phyloP scores from a whole-genome alignment of 2,888 invertebrate species.

The Oscheius onirici region DNA sequence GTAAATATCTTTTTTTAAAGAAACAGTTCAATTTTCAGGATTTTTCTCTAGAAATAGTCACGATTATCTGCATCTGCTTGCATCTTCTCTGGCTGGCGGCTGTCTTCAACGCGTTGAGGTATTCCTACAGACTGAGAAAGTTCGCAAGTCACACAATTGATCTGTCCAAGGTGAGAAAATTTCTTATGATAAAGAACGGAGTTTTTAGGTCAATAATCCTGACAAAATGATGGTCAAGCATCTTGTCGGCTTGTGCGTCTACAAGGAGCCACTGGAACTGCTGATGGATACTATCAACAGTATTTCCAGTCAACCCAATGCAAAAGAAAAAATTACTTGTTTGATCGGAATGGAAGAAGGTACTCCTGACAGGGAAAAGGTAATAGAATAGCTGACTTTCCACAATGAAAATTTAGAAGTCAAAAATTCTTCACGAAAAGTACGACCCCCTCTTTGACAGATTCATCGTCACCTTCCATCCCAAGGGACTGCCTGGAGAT shows the following conservation, averaged over 20 bases:
- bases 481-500: constrained; percentile 63
- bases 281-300: constrained; percentile 63
- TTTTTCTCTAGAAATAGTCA: constrained; percentile 60
- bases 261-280: constrained; percentile 62
- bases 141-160: constrained; percentile 56
- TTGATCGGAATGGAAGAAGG: constrained; percentile 65
- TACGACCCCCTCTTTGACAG: constrained; percentile 60
- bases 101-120: constrained; percentile 59
- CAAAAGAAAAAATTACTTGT: constrained; percentile 57
- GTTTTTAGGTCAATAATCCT: constrained; percentile 47
- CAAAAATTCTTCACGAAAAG: constrained; percentile 47
- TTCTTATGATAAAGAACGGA: neutral
- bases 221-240: constrained; percentile 49
- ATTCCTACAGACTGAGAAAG: constrained; percentile 49
- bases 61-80: constrained; percentile 55
- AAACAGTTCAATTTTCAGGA: constrained; percentile 37
- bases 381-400: constrained; percentile 3
- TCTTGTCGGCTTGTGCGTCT: constrained; percentile 56
- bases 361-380: constrained; percentile 64
- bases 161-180: constrained; percentile 40
- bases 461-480: constrained; percentile 66
- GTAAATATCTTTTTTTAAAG: constrained; percentile 22
- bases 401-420: constrained; percentile 46
- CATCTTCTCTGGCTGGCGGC: constrained; percentile 61
- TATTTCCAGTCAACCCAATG: constrained; percentile 56